A percentile compares a stretch with the other conserved stretches of the same genome.
phyloP scores from a whole-genome alignment of 2,797 vertebrate species.

The Melanotaenia maccullochi region DNA sequence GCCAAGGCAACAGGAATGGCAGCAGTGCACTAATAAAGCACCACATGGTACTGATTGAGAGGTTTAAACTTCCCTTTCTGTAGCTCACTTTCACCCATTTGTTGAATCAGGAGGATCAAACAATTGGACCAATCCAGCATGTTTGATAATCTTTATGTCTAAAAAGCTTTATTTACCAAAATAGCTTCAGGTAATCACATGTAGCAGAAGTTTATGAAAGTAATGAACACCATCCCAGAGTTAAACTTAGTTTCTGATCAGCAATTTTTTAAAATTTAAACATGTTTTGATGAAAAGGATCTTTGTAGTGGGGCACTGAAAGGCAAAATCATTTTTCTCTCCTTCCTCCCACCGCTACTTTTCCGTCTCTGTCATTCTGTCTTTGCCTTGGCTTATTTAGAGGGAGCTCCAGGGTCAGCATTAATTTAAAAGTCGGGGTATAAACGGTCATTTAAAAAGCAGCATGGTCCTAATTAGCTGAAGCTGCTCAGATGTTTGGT shows the following conservation, averaged over 20 bases:
- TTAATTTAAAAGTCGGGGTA: constrained; percentile 68
- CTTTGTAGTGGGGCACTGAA: neutral
- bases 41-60: constrained; percentile 77
- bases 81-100: constrained; percentile 29
- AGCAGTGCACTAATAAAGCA: constrained; percentile 66
- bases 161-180: constrained; percentile 19
- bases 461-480: constrained; percentile 76
- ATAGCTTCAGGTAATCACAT: neutral
- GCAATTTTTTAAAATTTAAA: neutral
- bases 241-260: constrained; percentile 21
- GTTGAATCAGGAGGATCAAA: constrained; percentile 42
- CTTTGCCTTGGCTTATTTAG: constrained; percentile 52
- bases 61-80: constrained; percentile 47
- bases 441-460: constrained; percentile 76
- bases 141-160: constrained; percentile 36
- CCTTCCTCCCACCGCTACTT: constrained; percentile 8
- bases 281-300: constrained; percentile 21
- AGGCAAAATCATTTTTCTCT: constrained; percentile 28
- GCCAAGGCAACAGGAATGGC: constrained; percentile 63
- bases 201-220: constrained; percentile 1
- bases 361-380: neutral
- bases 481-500: constrained; percentile 62
- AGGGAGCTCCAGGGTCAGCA: constrained; percentile 61
- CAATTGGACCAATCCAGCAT: constrained; percentile 15
- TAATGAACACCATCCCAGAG: neutral